phyloP scores from a whole-genome alignment of 1,140 invertebrate species.

The Drosophila seguyi region DNA sequence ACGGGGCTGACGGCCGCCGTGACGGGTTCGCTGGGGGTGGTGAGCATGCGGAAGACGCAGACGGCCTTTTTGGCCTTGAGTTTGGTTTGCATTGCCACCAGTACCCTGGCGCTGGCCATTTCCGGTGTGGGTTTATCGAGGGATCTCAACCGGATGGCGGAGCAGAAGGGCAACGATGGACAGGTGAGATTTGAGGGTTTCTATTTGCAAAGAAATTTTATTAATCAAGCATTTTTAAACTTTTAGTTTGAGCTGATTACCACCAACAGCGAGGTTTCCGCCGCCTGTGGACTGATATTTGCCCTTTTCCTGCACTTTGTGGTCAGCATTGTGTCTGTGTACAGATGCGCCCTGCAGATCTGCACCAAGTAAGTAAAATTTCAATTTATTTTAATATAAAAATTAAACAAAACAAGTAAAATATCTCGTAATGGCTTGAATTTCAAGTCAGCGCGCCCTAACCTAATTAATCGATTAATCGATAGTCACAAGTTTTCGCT shows the following conservation, averaged over 20 bases:
- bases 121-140: conserved; percentile 81
- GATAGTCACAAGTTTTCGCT: not conserved
- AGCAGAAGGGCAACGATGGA: conserved; percentile 62
- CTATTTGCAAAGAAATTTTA: too few species aligned
- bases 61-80: conserved; percentile 82
- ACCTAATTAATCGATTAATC: not conserved
- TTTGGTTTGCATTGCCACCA: conserved; percentile 83
- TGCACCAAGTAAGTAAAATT: conserved; percentile 77
- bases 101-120: conserved; percentile 80
- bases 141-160: conserved; percentile 77
- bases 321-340: conserved; percentile 82
- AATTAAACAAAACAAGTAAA: not conserved
- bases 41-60: conserved; percentile 79
- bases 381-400: not conserved
- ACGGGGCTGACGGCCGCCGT: conserved; percentile 78
- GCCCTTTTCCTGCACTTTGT: conserved; percentile 79
- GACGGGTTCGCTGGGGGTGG: conserved; percentile 80
- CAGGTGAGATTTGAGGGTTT: conserved; percentile 12
- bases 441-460: not conserved
- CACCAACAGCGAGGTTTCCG: conserved; percentile 74
- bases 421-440: not conserved
- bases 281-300: conserved; percentile 79
- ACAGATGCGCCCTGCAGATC: conserved; percentile 78
- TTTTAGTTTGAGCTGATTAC: conserved; percentile 71
- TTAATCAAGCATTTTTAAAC: conserved; percentile 15